These are phyloP conservation scores for Vanessa cardui DNA, from an alignment of 2,888 invertebrate species.

Conservation along the genomic window DNA sequence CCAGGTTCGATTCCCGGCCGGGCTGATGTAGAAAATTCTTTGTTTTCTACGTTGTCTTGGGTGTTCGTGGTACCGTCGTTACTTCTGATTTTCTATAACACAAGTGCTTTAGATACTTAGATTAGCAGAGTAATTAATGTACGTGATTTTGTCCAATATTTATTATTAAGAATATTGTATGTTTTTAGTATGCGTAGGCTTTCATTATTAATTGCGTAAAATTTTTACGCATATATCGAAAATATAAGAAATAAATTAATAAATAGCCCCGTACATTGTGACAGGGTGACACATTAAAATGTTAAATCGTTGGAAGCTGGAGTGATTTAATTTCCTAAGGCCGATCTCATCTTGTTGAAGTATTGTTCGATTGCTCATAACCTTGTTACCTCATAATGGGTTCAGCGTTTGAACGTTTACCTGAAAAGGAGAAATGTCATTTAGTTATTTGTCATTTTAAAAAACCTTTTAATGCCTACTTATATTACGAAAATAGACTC, in stretches of 20 bases:
- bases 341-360: conserved; percentile 46
- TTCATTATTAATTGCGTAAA: not conserved
- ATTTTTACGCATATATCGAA: not conserved
- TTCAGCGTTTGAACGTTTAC: conserved; percentile 27
- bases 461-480: not conserved
- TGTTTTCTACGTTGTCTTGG: too few relatives aligned
- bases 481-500: not conserved
- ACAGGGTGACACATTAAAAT: conserved; percentile 53
- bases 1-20: too few relatives aligned
- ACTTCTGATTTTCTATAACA: too few relatives aligned
- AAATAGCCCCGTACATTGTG: conserved; percentile 2
- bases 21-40: too few relatives aligned
- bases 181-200: too few relatives aligned
- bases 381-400: conserved; percentile 31
- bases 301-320: conserved; percentile 57
- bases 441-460: not conserved
- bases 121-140: too few relatives aligned
- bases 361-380: conserved; percentile 34
- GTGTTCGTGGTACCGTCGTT: too few relatives aligned
- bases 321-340: conserved; percentile 73
- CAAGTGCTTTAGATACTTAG: too few relatives aligned
- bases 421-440: conserved; percentile 20
- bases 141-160: too few relatives aligned
- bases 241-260: not conserved
- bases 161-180: too few relatives aligned